Base-by-base conservation (phyloP, 2,113 vertebrate species). In the Paramormyrops kingsleyae region DNA sequence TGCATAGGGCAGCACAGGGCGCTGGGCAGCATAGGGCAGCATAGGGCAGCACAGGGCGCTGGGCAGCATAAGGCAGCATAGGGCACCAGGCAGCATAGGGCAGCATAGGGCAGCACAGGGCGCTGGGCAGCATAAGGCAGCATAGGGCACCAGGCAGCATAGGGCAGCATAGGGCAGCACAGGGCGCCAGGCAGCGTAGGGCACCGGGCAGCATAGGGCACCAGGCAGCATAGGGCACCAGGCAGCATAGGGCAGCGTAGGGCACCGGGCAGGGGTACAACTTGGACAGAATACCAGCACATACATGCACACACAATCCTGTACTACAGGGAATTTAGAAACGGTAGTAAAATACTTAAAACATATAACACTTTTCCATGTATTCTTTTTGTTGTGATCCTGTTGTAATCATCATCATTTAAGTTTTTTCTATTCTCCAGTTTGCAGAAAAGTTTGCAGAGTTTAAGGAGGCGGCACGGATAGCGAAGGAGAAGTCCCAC, bases 391-490 rank as follows among this genome's bases (percentile, higher is more conserved):
- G 31, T 39, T 39, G 5, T 77, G 31, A 39, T 17, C 10, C 66
- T 17, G 31, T 35, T 39, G 5, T 35, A 35, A 39, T 35, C 47
- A 15, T 10, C 31, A 46, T 8, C 62, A 66, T 27, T 66, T 66
- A 10, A 27, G 59, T 66, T 77, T 53, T 21, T 12, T n/a, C 90
- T 90, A 62, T 85, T 70, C 91, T 70, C 90, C 92, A 99, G 98
- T 99, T 99, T 96, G 98, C 98, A 94, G 98, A 99, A 93, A 99
- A 99, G 95, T 99, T 99, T 97, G 97, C 97, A 90, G 98, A 99
- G 94, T 99, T 99, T 94, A 99, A 99, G 95, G 98, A 99, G 96
- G 98, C 98, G 90, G 98, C 98, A 0, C 96, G 98, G 88, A 95
- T 99, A 77, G 98, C 98, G 88, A 99, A 99, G 93, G 98, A 99